Percentiles rank a stretch among this genome's conserved stretches.
These are phyloP conservation scores for Tortrix viridana DNA, from an alignment of 2,888 invertebrate genomes.

Conservation along the genomic window DNA sequence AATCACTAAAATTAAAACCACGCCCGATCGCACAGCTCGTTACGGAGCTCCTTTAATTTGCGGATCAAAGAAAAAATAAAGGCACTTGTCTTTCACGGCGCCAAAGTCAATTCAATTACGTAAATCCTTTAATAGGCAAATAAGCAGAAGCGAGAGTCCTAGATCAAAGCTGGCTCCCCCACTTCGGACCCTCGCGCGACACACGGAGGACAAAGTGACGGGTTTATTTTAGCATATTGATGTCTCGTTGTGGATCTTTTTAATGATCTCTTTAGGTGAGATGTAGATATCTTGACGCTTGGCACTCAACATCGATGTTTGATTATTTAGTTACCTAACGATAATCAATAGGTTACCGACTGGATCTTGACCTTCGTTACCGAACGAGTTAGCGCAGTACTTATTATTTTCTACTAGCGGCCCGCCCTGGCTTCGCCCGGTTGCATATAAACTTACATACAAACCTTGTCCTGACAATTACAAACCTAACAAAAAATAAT, in stretches of 20 bases:
- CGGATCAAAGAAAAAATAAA: slow-evolving; percentile 24
- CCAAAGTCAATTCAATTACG: slow-evolving; percentile 61
- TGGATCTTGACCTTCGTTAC: too few species aligned
- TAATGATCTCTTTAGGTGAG: slow-evolving; percentile 15
- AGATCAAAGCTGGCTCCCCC: slow-evolving; percentile 57
- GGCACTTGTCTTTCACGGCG: slow-evolving; percentile 19
- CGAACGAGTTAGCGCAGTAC: too few species aligned
- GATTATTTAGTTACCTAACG: neutral
- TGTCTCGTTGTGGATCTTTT: slow-evolving; percentile 3
- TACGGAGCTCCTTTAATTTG: slow-evolving; percentile 1
- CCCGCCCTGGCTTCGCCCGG: too few species aligned
- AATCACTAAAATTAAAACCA: neutral
- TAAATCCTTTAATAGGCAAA: slow-evolving; percentile 67
- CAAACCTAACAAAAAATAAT: too few species aligned
- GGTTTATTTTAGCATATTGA: slow-evolving; percentile 30
- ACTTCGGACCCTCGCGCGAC: slow-evolving; percentile 18
- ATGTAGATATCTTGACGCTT: neutral
- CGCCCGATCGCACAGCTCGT: neutral
- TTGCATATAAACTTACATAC: too few species aligned
- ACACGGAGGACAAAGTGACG: slow-evolving; percentile 3
- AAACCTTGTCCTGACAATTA: too few species aligned
- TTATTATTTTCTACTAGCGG: too few species aligned
- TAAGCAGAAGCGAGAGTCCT: slow-evolving; percentile 61
- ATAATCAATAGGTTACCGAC: too few species aligned
- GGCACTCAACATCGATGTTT: neutral